These are phyloP conservation scores for Pitangus sulphuratus DNA, from an alignment of 2,797 vertebrate genomes.

Conservation along the genomic window DNA sequence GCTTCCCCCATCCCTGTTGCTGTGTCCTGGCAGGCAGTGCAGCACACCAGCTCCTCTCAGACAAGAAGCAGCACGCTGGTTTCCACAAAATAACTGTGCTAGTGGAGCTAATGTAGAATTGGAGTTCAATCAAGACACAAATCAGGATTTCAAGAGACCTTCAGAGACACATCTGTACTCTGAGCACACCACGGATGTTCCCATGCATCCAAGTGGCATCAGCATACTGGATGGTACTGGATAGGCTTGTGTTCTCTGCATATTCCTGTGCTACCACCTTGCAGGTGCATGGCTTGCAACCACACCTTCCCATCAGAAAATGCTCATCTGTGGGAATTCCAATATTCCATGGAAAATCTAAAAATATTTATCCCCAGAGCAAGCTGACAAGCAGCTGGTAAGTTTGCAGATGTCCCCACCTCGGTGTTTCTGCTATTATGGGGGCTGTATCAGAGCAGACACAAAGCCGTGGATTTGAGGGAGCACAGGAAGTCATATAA, in stretches of 20 bases:
- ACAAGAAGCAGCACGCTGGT: background rate
- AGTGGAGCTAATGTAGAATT: background rate
- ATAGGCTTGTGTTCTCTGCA: no score
- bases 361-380: background rate
- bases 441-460: background rate
- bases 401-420: background rate
- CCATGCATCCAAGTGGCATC: background rate
- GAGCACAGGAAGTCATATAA: background rate
- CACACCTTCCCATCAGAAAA: background rate
- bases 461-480: background rate
- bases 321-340: background rate
- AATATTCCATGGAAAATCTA: background rate
- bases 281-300: background rate
- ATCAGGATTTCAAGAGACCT: background rate
- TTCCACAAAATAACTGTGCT: background rate
- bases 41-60: background rate
- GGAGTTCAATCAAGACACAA: background rate
- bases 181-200: background rate
- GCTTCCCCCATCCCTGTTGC: conserved; percentile 18
- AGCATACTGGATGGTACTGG: background rate
- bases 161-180: background rate
- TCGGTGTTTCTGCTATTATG: background rate
- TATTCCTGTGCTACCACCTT: background rate
- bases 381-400: background rate
- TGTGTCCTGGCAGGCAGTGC: background rate